Evolutionary conservation across 2,888 invertebrate species (phyloP), one percentile per base, ranked within the genome.

Genomic region (Drosophila putrida): DNA sequence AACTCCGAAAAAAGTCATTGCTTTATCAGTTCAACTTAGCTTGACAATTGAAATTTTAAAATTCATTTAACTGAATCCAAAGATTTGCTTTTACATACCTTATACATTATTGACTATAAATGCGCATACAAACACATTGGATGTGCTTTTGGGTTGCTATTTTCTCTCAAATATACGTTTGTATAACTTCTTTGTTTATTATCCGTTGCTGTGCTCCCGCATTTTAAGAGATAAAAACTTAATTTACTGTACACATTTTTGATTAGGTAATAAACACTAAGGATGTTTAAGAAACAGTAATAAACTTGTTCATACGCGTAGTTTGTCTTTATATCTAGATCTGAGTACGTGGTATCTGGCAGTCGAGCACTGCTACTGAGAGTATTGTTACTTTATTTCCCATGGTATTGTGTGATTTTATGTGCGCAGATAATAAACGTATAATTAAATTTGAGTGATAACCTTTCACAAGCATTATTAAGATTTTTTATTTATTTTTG

Each of bases 391-490:
- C 4, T 53, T 13, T 53, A 28, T 53, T 25, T 25, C 13, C 6
- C 15, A 20, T 20, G 28, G 8, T 46, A 38, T 13, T 53, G 10
- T 36, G 10, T 27, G 13, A 11, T 33, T 57, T 27, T 35, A 20
- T 31, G 5, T 25, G 15, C 9, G n/a, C 15, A 9, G 39, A 35
- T 20, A 20, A 38, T 10, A 35, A 49, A 47, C 25, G 15, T 44
- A 15, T 8, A 54, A 43, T 15, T 25, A 5, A 50, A 49, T 38
- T 8, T 10, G 11, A 35, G 27, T 8, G 59, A 71, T 77, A 83
- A 83, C 73, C 81, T 61, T 36, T 50, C 10, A 15, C 25, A 4
- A 25, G 25, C 25, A 11, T 43, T 39, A 9, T 39, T 20, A 9
- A 11, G n/a, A n/a, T n/a, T n/a, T n/a, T n/a, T n/a, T n/a, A 35